A percentile compares a stretch with the other conserved stretches of the same genome.
Conservation (phyloP, 2,113 vertebrate species). For the Campylorhamphus procurvoides region DNA sequence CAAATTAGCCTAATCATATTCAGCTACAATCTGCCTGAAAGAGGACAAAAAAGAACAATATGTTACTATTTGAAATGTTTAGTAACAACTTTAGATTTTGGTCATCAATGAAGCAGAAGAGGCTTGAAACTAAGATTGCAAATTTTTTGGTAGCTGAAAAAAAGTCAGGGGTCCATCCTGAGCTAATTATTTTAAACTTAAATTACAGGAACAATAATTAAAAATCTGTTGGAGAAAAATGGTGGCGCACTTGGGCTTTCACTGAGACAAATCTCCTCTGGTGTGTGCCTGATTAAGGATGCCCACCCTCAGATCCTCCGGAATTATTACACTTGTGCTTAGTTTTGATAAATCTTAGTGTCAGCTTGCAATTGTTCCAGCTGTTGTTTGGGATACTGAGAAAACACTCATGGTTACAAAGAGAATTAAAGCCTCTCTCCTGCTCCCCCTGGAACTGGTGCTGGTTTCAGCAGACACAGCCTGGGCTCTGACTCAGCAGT, state of each 20-base stretch:
- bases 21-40: not conserved
- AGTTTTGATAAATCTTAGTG: not conserved
- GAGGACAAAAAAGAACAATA: not conserved
- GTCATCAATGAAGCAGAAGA: not conserved
- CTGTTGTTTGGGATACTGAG: not conserved
- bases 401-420: not conserved
- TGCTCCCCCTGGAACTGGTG: not conserved
- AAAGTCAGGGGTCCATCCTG: not conserved
- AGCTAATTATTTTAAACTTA: not conserved
- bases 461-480: not conserved
- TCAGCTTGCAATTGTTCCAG: not conserved
- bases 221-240: not conserved
- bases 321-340: constrained; percentile 3
- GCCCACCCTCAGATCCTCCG: not conserved
- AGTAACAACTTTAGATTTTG: not conserved
- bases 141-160: not conserved
- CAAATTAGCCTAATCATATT: not conserved
- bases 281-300: not conserved
- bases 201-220: not conserved
- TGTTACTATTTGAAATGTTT: not conserved
- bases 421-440: not conserved
- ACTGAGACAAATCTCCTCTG: not conserved
- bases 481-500: not conserved
- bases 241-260: not conserved
- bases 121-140: not conserved